Evolutionary conservation across 2,888 invertebrate genomes (phyloP), one percentile per base, ranked within the genome.

Genomic region (Torymus tubicola): DNA sequence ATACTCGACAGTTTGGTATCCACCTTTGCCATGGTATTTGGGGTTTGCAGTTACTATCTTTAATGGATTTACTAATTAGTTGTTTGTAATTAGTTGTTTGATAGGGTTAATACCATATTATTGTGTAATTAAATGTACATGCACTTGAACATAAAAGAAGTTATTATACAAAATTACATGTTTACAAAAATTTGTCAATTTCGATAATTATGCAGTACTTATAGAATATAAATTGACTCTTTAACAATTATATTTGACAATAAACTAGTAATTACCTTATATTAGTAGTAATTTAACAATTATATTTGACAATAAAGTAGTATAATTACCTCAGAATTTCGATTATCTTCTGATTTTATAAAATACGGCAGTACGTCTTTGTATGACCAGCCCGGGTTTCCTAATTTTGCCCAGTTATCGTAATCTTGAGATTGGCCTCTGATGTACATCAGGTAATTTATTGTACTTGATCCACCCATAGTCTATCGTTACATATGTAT

Each of bases 401-500:
- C 63, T 57, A 64, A n/a, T 1, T 14, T 11, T 13, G 21, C 53
- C 64, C 64, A 73, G 8, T n/a, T 2, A 57, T 73, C 58, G 5
- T 42, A 73, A 73, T 73, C 63, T 31, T 18, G 3, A 8, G 21
- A 3, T 18, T 63, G 53, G 13, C 73, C 73, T 53, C 64, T 21
- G 5, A 73, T 53, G 13, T 64, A 64, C 21, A 73, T 64, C 16
- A 64, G 2, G 10, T 11, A 10, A 73, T 73, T 73, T 14, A 64
- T 61, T n/a, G 72, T 14, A 72, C 72, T 72, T 2, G 50, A 14
- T 72, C 72, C 72, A 16, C 72, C 72, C 72, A 72, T 69, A 13
- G 13, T 24, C 68, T 68, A 50, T 31, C 42, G 10, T 42, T 24
- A 63, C 24, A 63, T 24, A 24, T 63, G 24, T 63, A 2, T 63